Evolutionary conservation across 2,113 vertebrate genomes (phyloP), one percentile per base, ranked within the genome.

Genomic region (Bagarius yarrelli): DNA sequence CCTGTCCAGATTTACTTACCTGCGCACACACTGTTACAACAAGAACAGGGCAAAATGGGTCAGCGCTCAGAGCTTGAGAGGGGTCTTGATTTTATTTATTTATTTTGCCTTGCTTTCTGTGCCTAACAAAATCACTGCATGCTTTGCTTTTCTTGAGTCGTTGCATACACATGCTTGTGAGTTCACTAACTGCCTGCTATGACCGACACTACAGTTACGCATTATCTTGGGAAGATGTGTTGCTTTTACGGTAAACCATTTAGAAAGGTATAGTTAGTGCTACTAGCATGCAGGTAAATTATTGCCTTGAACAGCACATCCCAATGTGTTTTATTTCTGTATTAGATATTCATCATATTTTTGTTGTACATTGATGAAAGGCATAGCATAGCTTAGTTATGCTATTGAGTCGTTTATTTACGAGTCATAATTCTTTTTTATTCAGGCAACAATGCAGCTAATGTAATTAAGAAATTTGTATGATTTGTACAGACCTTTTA

Each of bases 71-170:
- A 52, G 11, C 53, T 61, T 63, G 27, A 76, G 14, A 27, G 76
- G 76, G 32, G 2, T 79, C 56, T 76, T 79, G 25, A 44, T 55
- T 83, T 70, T 70, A 57, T 64, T 60, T 84, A 66, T 75, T 60
- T 69, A 57, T 63, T 59, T 40, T 85, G 80, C 59, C 59, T 36
- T 81, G 61, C 82, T 55, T 77, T 19, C 19, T 44, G 76, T 75
- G 36, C 50, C 77, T 85, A 76, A 78, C 74, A 56, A 32, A 59
- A 14, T 67, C 53, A 81, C 61, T 56, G 84, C 81, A 73, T 83
- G 84, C 74, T 78, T 30, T 76, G 78, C 84, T 80, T 50, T 15
- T 75, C 61, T 79, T 70, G n/a, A 32, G 30, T 34, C 30, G 57
- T 50, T 85, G 71, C 66, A 64, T 66, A 30, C 55, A 52, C 63